Base-by-base conservation (phyloP, 2,888 invertebrate species). In the Strigamia transsilvanica region DNA sequence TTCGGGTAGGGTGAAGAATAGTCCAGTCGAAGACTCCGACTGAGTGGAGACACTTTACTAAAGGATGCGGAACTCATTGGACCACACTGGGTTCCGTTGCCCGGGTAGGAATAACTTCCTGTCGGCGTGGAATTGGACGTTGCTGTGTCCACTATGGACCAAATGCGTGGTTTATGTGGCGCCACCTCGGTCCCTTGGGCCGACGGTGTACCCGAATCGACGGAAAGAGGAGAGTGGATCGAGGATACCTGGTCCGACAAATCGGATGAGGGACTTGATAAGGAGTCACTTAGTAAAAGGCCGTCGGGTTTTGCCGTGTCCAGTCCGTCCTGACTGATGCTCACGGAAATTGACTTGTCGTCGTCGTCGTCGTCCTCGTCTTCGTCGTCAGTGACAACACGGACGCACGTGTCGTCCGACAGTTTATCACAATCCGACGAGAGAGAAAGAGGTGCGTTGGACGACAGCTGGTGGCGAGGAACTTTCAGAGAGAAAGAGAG, bases 61-160 rank as follows among this genome's bases (percentile, higher is more conserved):
- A 82, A 83, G 77, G 83, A 82, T 78, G 82, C 83, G 18, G 83
- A 82, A 46, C 82, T 80, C 80, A 83, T 80, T 21, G 61, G 61
- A 5, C 61, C 61, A 18, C 61, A 21, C 61, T 66, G 61, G 23
- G 21, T 21, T 66, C 61, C 61, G 61, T 66, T 66, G 61, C 21
- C 23, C 61, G 61, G 61, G 23, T 66, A 66, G 23, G 61, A 66
- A 23, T 66, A 66, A 18, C 61, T 21, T 81, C 38, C 46, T 46
- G 82, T 78, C 79, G 83, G 82, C 80, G 81, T 79, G 78, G 23
- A 79, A 81, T 79, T 84, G 79, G 80, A 84, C 12, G 85, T 86
- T 13, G 86, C 86, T 46, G 85, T 86, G 84, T 86, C 86, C 79
- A 85, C 86, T 27, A 86, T 85, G 61, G 85, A 86, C 86, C 86